These are phyloP conservation scores for Elmis aenea DNA, from an alignment of 2,888 invertebrate species.

Conservation along the genomic window DNA sequence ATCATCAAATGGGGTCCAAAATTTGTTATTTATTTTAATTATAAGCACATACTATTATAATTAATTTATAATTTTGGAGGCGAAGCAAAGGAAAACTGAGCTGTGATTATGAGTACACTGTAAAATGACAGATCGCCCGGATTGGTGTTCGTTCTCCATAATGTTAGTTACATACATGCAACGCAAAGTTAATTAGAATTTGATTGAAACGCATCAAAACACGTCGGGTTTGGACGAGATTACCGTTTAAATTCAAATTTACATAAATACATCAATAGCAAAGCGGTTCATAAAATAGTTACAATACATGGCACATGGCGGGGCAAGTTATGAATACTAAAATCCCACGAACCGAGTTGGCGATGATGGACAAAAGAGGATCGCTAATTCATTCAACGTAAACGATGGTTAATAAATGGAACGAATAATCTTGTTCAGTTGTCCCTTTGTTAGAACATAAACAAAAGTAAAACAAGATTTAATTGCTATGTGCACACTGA, in stretches of 20 bases:
- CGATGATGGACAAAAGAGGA: slow-evolving; percentile 29
- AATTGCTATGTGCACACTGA: too few relatives aligned
- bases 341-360: slow-evolving; percentile 25
- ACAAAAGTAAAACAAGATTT: too few relatives aligned
- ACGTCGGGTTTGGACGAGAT: slow-evolving; percentile 30
- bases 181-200: slow-evolving; percentile 23
- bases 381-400: slow-evolving; percentile 24
- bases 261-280: slow-evolving; percentile 28
- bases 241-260: slow-evolving; percentile 36
- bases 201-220: slow-evolving; percentile 20
- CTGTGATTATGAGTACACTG: too few relatives aligned
- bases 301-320: slow-evolving; percentile 20
- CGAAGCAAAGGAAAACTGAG: too few relatives aligned
- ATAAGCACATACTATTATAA: too few relatives aligned
- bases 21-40: too few relatives aligned
- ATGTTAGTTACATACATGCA: too few relatives aligned
- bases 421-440: slow-evolving; percentile 22
- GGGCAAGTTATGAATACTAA: slow-evolving; percentile 36
- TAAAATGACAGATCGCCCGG: too few relatives aligned
- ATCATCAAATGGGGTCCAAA: too few relatives aligned
- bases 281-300: slow-evolving; percentile 16
- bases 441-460: slow-evolving; percentile 21
- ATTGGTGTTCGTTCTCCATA: too few relatives aligned
- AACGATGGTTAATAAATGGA: slow-evolving; percentile 17
- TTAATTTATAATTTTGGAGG: too few relatives aligned